Conservation (phyloP, 1,140 invertebrate genomes). For the Luehdorfia chinensis region DNA sequence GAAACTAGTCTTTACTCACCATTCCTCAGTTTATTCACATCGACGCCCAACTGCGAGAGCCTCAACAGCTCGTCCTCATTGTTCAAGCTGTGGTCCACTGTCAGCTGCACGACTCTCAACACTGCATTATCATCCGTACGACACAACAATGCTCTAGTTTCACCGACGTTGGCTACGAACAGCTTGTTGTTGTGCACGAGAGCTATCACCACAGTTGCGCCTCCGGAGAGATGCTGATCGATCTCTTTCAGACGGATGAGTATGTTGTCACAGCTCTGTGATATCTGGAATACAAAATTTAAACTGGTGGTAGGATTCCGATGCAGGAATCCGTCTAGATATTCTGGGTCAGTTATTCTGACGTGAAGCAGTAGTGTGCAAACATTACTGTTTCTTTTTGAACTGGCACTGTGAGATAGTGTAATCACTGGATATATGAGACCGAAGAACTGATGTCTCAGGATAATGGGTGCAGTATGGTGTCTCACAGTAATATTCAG, state of each 20-base stretch:
- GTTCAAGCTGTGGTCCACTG: slow-evolving; percentile 88
- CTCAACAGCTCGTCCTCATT: slow-evolving; percentile 91
- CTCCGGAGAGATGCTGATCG: slow-evolving; percentile 83
- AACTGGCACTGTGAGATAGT: no score
- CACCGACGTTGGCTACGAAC: slow-evolving; percentile 91
- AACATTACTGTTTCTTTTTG: no score
- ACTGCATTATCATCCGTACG: slow-evolving; percentile 89
- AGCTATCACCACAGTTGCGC: slow-evolving; percentile 88
- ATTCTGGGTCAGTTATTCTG: no score
- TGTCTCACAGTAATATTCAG: no score
- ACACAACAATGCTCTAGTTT: slow-evolving; percentile 88
- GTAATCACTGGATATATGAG: no score
- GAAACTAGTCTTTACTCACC: slow-evolving; percentile 75
- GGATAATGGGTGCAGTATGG: no score
- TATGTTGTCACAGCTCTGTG: slow-evolving; percentile 80
- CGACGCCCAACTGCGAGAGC: slow-evolving; percentile 84
- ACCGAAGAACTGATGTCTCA: no score
- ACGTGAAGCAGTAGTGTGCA: no score
- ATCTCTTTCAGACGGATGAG: slow-evolving; percentile 80
- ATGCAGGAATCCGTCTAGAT: no score
- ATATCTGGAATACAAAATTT: slow-evolving; percentile 37
- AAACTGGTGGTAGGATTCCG: no score
- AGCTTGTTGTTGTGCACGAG: slow-evolving; percentile 85
- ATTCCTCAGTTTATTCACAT: slow-evolving; percentile 80
- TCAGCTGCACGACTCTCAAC: slow-evolving; percentile 88